phyloP scores from a whole-genome alignment of 2,888 invertebrate genomes.

The Listrodromus nycthemerus region DNA sequence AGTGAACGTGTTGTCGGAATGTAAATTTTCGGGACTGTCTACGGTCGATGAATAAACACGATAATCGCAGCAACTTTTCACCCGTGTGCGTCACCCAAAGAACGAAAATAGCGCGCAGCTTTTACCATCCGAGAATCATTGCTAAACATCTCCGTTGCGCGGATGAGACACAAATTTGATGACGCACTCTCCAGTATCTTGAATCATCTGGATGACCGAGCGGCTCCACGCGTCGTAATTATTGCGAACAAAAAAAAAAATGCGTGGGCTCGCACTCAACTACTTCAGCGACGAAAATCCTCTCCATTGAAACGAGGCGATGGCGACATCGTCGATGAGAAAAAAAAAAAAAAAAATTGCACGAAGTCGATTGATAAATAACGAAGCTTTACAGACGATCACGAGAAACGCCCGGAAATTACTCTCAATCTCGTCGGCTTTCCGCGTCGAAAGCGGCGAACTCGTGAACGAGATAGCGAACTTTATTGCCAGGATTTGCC shows the following conservation, averaged over 20 bases:
- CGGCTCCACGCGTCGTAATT: slow-evolving; percentile 13
- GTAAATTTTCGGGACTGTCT: slow-evolving; percentile 18
- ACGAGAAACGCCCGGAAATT: slow-evolving; percentile 28
- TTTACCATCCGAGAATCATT: background rate
- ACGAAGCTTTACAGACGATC: slow-evolving; percentile 22
- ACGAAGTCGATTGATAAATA: slow-evolving; percentile 1
- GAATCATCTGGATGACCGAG: slow-evolving; percentile 44
- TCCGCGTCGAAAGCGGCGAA: background rate
- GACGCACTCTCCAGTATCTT: slow-evolving; percentile 35
- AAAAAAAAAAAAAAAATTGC: background rate
- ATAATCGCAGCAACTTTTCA: background rate
- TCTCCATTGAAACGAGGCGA: background rate
- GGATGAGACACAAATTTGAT: slow-evolving; percentile 12
- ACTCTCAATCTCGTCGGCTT: slow-evolving; percentile 10
- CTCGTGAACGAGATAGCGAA: background rate
- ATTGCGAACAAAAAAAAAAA: slow-evolving; percentile 26
- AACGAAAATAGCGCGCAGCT: background rate
- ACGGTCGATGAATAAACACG: background rate
- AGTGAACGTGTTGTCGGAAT: slow-evolving; percentile 15
- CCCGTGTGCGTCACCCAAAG: background rate
- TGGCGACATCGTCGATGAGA: background rate
- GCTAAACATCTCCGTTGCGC: background rate
- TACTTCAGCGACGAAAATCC: background rate
- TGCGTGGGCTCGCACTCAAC: slow-evolving; percentile 5
- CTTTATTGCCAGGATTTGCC: background rate